Base-by-base conservation (phyloP, 2,888 invertebrate species). In the Agapostemon virescens region DNA sequence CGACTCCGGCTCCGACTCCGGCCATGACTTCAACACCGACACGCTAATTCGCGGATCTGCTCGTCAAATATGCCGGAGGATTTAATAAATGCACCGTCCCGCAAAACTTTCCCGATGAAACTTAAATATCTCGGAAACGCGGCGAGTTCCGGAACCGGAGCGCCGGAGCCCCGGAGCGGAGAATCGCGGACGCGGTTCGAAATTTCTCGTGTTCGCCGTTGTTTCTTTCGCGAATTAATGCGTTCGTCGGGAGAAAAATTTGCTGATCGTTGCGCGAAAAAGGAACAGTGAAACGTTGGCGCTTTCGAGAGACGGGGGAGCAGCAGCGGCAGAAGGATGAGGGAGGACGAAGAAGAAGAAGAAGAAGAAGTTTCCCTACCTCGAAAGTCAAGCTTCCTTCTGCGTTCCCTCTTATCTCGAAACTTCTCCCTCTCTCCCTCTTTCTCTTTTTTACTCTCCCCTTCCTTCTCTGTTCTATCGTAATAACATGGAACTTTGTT, bases 401-500 rank as follows among this genome's bases (percentile, higher is more conserved):
- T 83, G 77, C 81, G 69, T 77, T 78, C 77, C 42, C 68, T 70
- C 82, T 85, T 85, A 84, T 82, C 83, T 82, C 69, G 63, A 64
- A 85, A 86, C 80, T 87, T 83, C 74, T 79, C 86, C 33, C 49
- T 49, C 49, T 49, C 49, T 49, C 45, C 17, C 45, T 45, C 45
- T 45, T 17, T 17, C 17, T 17, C 17, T 17, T 45, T 17, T 45
- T n/a, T n/a, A n/a, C 45, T 17, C 17, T 45, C 45, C 17, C 45
- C 17, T 17, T 17, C 17, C 17, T 17, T 45, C 61, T 61, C 61
- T 83, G 81, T 85, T 84, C 85, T 74, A 75, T 85, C 79, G 84
- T 87, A 86, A 84, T 86, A 86, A 85, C 85, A 81, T 63, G 81
- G 84, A 86, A 86, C 84, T 86, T 86, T 87, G 87, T 86, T 86